phyloP scores from a whole-genome alignment of 30 jellyfish, hydroid and myxozoan genomes.

The Hydra vulgaris region DNA sequence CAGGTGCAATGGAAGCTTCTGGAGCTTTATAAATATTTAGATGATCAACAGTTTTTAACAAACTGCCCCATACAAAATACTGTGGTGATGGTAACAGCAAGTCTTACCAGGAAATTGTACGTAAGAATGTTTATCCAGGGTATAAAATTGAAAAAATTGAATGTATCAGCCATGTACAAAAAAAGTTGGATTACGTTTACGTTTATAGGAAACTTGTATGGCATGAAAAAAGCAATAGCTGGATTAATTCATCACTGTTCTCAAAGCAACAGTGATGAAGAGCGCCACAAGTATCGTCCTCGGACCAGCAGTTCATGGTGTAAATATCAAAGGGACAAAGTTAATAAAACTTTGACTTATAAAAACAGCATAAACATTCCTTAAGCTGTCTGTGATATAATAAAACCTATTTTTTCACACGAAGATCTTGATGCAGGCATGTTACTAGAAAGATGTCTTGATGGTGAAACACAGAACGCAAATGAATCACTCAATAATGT shows the following conservation, averaged over 20 bases:
- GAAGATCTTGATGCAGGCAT: slow-evolving; percentile 35
- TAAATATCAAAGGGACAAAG: slow-evolving; percentile 29
- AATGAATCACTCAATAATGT: slow-evolving; percentile 38
- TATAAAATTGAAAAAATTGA: not conserved
- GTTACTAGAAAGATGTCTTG: slow-evolving; percentile 27
- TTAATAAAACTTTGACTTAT: slow-evolving; percentile 9
- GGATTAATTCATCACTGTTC: slow-evolving; percentile 34
- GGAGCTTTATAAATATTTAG: slow-evolving; percentile 35
- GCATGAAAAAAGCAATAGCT: slow-evolving; percentile 44
- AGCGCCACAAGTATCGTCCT: slow-evolving; percentile 37
- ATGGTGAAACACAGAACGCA: slow-evolving; percentile 43
- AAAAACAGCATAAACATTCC: slow-evolving; percentile 34
- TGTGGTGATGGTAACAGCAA: slow-evolving; percentile 8
- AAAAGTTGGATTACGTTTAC: not conserved
- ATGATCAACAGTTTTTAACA: slow-evolving; percentile 2
- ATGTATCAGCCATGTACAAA: slow-evolving; percentile 13
- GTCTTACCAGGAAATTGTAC: slow-evolving; percentile 21
- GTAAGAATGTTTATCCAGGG: slow-evolving; percentile 1
- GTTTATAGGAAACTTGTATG: slow-evolving; percentile 21
- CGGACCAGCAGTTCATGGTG: slow-evolving; percentile 37
- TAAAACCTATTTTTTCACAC: slow-evolving; percentile 34
- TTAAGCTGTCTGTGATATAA: slow-evolving; percentile 14
- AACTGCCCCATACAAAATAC: slow-evolving; percentile 14
- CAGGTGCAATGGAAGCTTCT: slow-evolving; percentile 52
- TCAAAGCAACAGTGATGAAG: slow-evolving; percentile 15